Conservation (phyloP, 2,113 vertebrate genomes). For the Mugil cephalus region DNA sequence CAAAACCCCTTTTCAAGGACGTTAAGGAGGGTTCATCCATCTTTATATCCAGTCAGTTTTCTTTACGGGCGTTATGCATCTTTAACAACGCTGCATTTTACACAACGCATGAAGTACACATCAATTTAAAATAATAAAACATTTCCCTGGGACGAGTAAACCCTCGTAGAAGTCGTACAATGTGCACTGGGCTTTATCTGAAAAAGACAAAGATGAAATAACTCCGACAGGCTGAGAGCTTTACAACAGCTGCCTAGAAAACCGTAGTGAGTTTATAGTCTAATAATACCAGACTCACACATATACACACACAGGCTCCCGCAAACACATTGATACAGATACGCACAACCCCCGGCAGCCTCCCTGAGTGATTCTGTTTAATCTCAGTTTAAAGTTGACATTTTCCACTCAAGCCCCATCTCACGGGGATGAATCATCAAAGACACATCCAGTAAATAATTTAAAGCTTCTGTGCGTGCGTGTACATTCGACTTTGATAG, state of each 20-base stretch:
- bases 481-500: slow-evolving; percentile 15
- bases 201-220: slow-evolving; percentile 32
- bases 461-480: slow-evolving; percentile 23
- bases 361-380: slow-evolving; percentile 67
- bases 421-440: slow-evolving; percentile 69
- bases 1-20: too few relatives aligned
- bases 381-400: slow-evolving; percentile 73
- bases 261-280: slow-evolving; percentile 37
- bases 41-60: too few relatives aligned
- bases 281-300: slow-evolving; percentile 30
- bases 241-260: slow-evolving; percentile 14
- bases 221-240: slow-evolving; percentile 8
- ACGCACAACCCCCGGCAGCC: slow-evolving; percentile 22
- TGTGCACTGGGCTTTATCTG: neutral
- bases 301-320: slow-evolving; percentile 8
- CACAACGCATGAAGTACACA: neutral
- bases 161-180: neutral
- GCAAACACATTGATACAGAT: neutral
- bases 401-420: slow-evolving; percentile 63
- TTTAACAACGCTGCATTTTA: neutral
- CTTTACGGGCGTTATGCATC: too few relatives aligned
- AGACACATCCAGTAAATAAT: slow-evolving; percentile 66
- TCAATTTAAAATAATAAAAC: too few relatives aligned
- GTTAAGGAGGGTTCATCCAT: too few relatives aligned
- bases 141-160: neutral